Evolutionary conservation across 2,797 vertebrate genomes (phyloP).

Genomic region (Anabas testudineus): DNA sequence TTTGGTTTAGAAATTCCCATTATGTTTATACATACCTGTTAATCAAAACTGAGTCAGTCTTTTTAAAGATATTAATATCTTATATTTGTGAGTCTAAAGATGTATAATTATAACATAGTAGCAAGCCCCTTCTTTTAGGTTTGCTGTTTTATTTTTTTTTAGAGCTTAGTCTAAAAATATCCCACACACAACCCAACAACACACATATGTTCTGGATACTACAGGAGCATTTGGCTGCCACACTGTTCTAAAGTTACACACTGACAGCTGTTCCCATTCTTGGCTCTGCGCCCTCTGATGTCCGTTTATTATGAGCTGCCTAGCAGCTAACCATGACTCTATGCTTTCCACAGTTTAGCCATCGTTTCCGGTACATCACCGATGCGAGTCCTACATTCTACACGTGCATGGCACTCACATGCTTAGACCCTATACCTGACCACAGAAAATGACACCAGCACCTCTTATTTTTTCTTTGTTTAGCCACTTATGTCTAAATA

Average conservation of each 20-base stretch:
- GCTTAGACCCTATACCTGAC: slow-evolving; percentile 13
- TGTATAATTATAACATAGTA: slow-evolving; percentile 26
- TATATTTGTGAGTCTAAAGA: background rate
- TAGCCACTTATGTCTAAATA: background rate
- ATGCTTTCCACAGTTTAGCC: slow-evolving; percentile 53
- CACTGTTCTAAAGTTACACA: slow-evolving; percentile 69
- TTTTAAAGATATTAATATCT: background rate
- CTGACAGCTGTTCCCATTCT: slow-evolving; percentile 72
- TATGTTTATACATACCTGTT: too few relatives aligned
- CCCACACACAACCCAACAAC: slow-evolving; percentile 20
- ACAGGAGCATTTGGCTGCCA: slow-evolving; percentile 27
- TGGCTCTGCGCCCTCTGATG: slow-evolving; percentile 57
- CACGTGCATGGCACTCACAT: slow-evolving; percentile 19
- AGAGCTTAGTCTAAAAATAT: slow-evolving; percentile 62
- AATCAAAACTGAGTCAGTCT: too few relatives aligned
- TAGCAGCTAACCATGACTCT: slow-evolving; percentile 57
- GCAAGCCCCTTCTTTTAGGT: slow-evolving; percentile 10
- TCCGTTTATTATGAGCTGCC: slow-evolving; percentile 64
- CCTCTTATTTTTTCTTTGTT: background rate
- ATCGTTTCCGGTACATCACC: slow-evolving; percentile 69
- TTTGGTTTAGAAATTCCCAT: background rate
- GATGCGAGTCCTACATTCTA: slow-evolving; percentile 35
- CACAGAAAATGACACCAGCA: slow-evolving; percentile 10
- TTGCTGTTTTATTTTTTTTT: slow-evolving; percentile 17
- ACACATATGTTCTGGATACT: slow-evolving; percentile 33